Evolutionary conservation across 2,113 vertebrate genomes (phyloP), one percentile per base, ranked within the genome.

Genomic region (Cynocephalus volans): DNA sequence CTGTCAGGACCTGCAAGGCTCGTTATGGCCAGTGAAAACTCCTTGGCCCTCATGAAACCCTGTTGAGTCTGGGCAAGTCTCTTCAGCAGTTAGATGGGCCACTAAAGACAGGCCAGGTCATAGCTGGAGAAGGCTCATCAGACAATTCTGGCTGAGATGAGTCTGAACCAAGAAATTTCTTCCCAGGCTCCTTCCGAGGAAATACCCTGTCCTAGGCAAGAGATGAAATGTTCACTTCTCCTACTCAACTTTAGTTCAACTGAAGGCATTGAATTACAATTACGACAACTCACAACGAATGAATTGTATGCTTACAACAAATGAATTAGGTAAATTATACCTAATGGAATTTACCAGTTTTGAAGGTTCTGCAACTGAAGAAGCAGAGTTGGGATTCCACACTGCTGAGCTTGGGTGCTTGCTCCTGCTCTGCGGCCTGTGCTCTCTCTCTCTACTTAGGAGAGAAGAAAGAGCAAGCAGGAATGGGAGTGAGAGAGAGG

Each of bases 51-150:
- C 8, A 1, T 21, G 45, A 93, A 85, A 33, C 19, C 52, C 9
- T 31, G 58, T 48, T 15, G 65, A 69, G 50, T 56, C 15, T 14
- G 23, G 56, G 12, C 73, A 56, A 50, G 48, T 90, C 45, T 17
- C 58, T 5, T 18, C 36, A 15, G 62, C 7, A 10, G 0, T n/a
- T 33, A 41, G 15, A 72, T 17, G 50, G 31, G 31, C n/a, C 52
- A 76, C 62, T 10, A 17, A 54, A 21, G 70, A 50, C 10, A 2
- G 23, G n/a, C 52, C 1, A 31, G 64, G 33, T 11, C 54, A 31
- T 60, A 14, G 36, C 26, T 2, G 0, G 6, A 31, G 41, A 62
- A 33, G 24, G 15, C n/a, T 33, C 28, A 0, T 31, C 21, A 36
- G 31, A 24, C 31, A 33, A 50, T 84, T 45, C 58, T 84, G 48